Conservation (phyloP, 1,140 invertebrate species). For the Drosophila yakuba region DNA sequence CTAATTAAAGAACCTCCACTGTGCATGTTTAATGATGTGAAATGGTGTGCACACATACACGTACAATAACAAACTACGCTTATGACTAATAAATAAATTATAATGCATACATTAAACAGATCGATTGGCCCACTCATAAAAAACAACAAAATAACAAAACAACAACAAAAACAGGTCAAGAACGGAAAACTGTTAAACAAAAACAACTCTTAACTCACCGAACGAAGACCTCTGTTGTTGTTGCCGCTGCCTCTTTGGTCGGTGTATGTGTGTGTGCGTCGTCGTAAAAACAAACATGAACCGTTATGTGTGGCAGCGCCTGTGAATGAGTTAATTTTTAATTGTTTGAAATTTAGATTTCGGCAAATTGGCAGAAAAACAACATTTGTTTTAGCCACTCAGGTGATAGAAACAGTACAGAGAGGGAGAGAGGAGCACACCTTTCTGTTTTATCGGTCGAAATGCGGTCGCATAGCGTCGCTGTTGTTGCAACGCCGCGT, state of each 20-base stretch:
- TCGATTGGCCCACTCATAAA: constrained; percentile 32
- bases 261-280: neutral
- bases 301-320: constrained; percentile 26
- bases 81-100: constrained; percentile 42
- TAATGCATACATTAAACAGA: constrained; percentile 48
- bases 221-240: constrained; percentile 29
- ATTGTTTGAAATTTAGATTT: constrained; percentile 33
- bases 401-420: constrained; percentile 10
- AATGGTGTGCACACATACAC: constrained; percentile 12
- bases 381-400: constrained; percentile 12
- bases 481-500: constrained; percentile 57
- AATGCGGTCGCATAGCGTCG: constrained; percentile 74
- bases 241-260: constrained; percentile 12
- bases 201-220: constrained; percentile 44
- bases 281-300: constrained; percentile 34
- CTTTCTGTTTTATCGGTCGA: constrained; percentile 33
- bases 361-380: constrained; percentile 14
- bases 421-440: constrained; percentile 16
- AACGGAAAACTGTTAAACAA: constrained; percentile 41
- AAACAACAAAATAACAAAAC: constrained; percentile 5
- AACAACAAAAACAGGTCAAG: constrained; percentile 37
- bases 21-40: constrained; percentile 21
- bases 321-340: constrained; percentile 22
- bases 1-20: constrained; percentile 37
- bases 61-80: constrained; percentile 22